Conservation (phyloP, 2,797 vertebrate genomes). For the Oreochromis mossambicus region DNA sequence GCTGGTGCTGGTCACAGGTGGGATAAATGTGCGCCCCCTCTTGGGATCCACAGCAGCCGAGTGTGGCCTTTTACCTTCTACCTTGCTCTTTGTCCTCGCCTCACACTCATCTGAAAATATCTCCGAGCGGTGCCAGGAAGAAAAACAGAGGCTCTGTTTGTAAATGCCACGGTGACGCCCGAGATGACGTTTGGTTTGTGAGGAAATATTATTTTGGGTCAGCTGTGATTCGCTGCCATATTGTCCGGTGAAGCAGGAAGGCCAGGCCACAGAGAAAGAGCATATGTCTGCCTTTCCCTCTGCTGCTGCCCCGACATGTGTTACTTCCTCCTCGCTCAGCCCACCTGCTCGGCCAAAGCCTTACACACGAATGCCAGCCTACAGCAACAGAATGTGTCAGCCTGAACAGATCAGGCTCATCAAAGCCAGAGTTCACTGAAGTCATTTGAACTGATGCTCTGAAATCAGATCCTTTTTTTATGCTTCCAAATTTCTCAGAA, state of each 20-base stretch:
- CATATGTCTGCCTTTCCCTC: conserved; percentile 60
- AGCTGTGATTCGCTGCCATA: conserved; percentile 40
- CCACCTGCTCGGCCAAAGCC: conserved; percentile 59
- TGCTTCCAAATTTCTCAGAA: neutral
- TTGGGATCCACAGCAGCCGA: conserved; percentile 36
- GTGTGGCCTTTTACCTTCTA: conserved; percentile 50
- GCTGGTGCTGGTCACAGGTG: conserved; percentile 51
- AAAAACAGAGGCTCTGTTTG: neutral
- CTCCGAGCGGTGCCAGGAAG: neutral
- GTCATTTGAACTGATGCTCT: neutral
- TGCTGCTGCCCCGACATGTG: conserved; percentile 54
- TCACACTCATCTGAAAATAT: conserved; percentile 54
- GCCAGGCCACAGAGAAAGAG: conserved; percentile 61
- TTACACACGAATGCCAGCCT: neutral
- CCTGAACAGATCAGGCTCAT: neutral
- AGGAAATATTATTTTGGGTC: conserved; percentile 44
- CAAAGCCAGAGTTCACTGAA: neutral
- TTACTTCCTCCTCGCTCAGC: conserved; percentile 57
- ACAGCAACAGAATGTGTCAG: neutral
- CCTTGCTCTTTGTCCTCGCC: neutral
- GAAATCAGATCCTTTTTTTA: neutral
- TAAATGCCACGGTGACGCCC: neutral
- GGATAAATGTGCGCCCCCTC: conserved; percentile 57
- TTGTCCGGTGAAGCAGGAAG: conserved; percentile 48
- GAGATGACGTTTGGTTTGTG: conserved; percentile 18